These are phyloP conservation scores for Monomorium pharaonis DNA, from an alignment of 1,140 invertebrate species.

Conservation along the genomic window DNA sequence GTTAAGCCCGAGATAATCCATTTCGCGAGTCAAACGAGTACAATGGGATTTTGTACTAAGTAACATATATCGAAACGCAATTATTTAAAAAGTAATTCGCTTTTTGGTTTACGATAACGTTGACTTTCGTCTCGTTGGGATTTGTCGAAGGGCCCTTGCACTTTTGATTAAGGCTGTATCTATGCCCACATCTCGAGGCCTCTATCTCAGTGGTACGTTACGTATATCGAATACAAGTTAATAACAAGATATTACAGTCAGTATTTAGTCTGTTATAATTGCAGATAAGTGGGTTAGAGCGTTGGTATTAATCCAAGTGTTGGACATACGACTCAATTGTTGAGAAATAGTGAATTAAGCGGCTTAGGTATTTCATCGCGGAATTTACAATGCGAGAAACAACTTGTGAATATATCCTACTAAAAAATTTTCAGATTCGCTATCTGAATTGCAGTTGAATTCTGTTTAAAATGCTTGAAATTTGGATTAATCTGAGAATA, in stretches of 20 bases:
- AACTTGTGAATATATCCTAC: background rate
- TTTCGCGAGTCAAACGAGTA: background rate
- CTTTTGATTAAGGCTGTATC: background rate
- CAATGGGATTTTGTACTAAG: background rate
- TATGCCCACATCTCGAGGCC: slow-evolving; percentile 13
- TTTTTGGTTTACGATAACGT: background rate
- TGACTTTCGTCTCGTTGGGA: background rate
- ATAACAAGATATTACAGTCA: background rate
- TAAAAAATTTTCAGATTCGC: background rate
- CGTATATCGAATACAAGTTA: slow-evolving; percentile 49
- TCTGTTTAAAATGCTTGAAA: background rate
- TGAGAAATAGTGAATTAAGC: slow-evolving; percentile 18
- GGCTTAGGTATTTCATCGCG: slow-evolving; percentile 8
- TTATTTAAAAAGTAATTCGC: background rate
- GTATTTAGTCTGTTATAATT: slow-evolving; percentile 50
- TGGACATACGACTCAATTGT: background rate
- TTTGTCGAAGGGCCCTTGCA: background rate
- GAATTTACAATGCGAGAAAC: background rate
- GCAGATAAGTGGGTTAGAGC: slow-evolving; percentile 28
- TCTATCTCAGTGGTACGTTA: background rate
- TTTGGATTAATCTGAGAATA: background rate
- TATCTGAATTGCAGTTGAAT: background rate
- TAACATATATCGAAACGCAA: too few species aligned
- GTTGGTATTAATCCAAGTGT: background rate
- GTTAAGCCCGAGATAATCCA: background rate